Evolutionary conservation across 2,797 vertebrate genomes (phyloP), one percentile per base, ranked within the genome.

Genomic region (Notoglanidium macrostoma): DNA sequence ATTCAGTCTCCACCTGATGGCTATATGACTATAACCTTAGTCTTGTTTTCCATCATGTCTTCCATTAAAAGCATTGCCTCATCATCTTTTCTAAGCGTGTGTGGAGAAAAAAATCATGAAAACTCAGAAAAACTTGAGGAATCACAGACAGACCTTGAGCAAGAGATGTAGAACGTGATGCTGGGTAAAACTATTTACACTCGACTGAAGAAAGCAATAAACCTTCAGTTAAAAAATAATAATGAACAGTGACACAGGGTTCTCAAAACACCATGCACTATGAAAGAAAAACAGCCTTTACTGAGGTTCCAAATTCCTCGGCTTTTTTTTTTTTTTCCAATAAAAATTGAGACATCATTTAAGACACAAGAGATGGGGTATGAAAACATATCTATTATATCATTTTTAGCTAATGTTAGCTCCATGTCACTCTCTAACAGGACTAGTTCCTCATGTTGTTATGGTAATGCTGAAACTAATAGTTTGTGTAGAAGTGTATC

Each of bases 121-220:
- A 59, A 12, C 0, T 3, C 9, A 55, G 26, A 17, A 76, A 51
- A 29, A 51, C 15, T 54, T 55, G 51, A 79, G 11, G 32, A 82
- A 15, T 32, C 35, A 65, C 35, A 21, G 40, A 49, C 59, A 51
- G 59, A 10, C 23, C 40, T 65, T 82, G 7, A 65, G 79, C 14
- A 15, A 49, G 44, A 61, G 55, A 80, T 79, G 14, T 23, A 79
- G 59, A 79, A 15, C 8, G 40, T 23, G 32, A 57, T 14, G 32
- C 29, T 79, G 54, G 29, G 35, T 78, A 40, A 79, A 79, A 57
- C 76, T 21, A 57, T 79, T 79, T 35, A 35, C 10, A 57, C 77
- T 59, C 3, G 21, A 44, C 21, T 61, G 78, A 26, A 61, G 78
- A 80, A n/a, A 80, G 32, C 32, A 61, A 61, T 26, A 81, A 61